Evolutionary conservation across 2,888 invertebrate species (phyloP), one percentile per base, ranked within the genome.

Genomic region (Aproaerema taeniolella): DNA sequence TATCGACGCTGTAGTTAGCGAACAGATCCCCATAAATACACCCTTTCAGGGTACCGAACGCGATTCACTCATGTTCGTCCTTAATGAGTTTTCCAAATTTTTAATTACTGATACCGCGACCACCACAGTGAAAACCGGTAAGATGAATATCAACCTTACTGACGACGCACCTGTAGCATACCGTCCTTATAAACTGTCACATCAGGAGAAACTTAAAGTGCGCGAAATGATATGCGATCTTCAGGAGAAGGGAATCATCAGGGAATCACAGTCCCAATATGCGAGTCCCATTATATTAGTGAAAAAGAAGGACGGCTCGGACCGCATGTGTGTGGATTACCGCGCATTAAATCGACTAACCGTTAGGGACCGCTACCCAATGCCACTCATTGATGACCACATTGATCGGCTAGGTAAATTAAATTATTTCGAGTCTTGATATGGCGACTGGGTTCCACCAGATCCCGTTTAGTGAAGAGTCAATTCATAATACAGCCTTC

Each of bases 271-370:
- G 11, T 62, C 58, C 0, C 39, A 47, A 12, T 60, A 47, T 40
- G 39, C 51, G 10, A 57, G 59, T 34, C 55, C 55, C 1, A 42
- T 59, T 8, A 47, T 56, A 4, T 34, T 58, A 1, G 54, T 51
- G 0, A 49, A 45, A 29, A 62, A 59, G 33, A 50, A 51, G 10
- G 39, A 31, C 32, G 32, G 39, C 3, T 15, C 32, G 15, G 39
- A 39, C 11, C 25, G 39, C 8, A 39, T 39, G 39, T 31, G 32
- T 14, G 39, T 39, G n/a, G 39, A 39, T 13, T 39, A 24, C 24
- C 33, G 39, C 1, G 25, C 20, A 9, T 10, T 39, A n/a, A 39
- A 39, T 20, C 9, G 31, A 2, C 11, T 28, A 17, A 39, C 39
- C 6, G 34, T 39, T 29, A 25, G 28, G 15, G 39, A 39, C n/a